Evolutionary conservation across 2,797 vertebrate genomes (phyloP).

Genomic region (Pygocentrus nattereri): DNA sequence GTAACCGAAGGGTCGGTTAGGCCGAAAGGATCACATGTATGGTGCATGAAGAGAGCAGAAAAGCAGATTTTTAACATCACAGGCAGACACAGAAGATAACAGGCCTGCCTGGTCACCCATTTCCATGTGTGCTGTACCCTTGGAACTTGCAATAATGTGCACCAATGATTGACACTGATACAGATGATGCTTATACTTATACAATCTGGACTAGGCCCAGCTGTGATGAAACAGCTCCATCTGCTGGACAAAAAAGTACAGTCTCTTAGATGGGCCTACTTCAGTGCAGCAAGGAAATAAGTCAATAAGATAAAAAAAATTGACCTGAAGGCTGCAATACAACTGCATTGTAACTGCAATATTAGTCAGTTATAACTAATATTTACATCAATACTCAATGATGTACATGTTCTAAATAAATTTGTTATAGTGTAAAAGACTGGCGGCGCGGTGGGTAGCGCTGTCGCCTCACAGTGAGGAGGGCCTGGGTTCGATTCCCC

Average conservation of each 20-base stretch:
- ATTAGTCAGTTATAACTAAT: no score
- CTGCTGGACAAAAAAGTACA: constrained; percentile 36
- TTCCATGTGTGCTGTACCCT: neutral
- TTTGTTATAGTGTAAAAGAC: no score
- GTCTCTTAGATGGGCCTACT: neutral
- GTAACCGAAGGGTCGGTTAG: neutral
- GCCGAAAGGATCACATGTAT: neutral
- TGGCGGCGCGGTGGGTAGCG: no score
- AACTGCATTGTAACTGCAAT: no score
- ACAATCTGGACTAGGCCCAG: neutral
- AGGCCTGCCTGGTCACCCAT: neutral
- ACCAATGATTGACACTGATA: neutral
- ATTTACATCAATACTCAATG: no score
- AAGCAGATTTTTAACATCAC: neutral
- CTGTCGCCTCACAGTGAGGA: no score
- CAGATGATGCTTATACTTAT: neutral
- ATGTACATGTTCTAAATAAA: no score
- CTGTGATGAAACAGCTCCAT: constrained; percentile 21
- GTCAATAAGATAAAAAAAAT: no score
- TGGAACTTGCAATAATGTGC: neutral
- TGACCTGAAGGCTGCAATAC: no score
- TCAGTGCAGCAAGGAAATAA: neutral
- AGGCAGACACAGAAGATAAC: neutral
- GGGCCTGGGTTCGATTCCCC: no score
- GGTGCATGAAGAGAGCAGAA: neutral